Base-by-base conservation (phyloP, 2,797 vertebrate species). In the Enteromius paludinosus region DNA sequence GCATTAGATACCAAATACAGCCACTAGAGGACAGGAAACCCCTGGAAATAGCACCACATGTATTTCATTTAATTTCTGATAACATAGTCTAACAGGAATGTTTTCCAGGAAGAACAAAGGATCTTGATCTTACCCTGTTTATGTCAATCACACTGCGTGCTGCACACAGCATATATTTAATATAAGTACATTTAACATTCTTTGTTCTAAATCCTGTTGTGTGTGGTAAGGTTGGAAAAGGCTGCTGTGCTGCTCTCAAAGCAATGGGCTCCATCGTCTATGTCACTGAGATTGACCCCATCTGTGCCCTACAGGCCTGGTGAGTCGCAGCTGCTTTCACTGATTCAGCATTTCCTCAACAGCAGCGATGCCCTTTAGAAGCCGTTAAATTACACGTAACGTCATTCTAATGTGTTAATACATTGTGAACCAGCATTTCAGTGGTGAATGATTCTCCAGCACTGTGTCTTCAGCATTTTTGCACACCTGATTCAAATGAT, bases 201-300 rank as follows among this genome's bases (percentile, higher is more conserved):
- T 14, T 28, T 54, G 18, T 66, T 69, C 12, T 43, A 3, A 71
- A 52, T 78, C 7, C 59, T 12, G 62, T 23, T 77, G 43, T 65
- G 9, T 66, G 10, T 79, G 7, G 47, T 70, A 52, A 99, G 97
- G 97, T 99, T 4, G 97, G 97, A 0, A 99, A 98, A 90, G 97
- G 97, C 69, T 99, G 97, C 92, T 98, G 96, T 6, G 97, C 97
- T 3, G 97, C 97, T 23, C 93, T 99, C 49, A 98, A 98, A 91
- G 97, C 97, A 11, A 98, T 99, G 97, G 97, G 97, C 86, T 97
- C 97, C 91, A 97, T 98, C 18, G 97, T 98, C 47, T 99, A 98
- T 14, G 97, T 99, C 83, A 98, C 97, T 2, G 97, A 98, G 93
- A 98, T 99, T 4, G 97, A 99, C 83, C 97, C 97, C 17, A 99